These are phyloP conservation scores for Sterna hirundo DNA, from an alignment of 2,113 vertebrate genomes.

Conservation along the genomic window DNA sequence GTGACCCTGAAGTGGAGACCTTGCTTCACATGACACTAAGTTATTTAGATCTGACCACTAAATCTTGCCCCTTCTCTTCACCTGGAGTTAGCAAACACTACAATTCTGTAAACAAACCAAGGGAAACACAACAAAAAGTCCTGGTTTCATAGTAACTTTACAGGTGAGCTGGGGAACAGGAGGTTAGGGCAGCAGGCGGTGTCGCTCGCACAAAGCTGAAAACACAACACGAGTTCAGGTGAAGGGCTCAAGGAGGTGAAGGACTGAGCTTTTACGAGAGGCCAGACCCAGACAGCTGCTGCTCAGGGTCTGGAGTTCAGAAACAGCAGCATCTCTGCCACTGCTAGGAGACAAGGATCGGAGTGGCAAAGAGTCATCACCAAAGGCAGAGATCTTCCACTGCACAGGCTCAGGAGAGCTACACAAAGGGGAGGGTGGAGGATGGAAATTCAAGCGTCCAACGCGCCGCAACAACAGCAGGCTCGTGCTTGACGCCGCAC, in stretches of 20 bases:
- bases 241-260: background rate
- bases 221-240: background rate
- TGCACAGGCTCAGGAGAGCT: background rate
- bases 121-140: background rate
- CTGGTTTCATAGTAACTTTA: background rate
- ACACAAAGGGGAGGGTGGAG: background rate
- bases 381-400: background rate
- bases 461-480: background rate
- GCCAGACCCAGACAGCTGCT: background rate
- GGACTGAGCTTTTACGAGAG: background rate
- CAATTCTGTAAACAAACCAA: rapidly evolving
- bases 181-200: background rate
- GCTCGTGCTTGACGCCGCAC: background rate
- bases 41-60: background rate
- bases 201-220: background rate
- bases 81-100: background rate
- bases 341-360: background rate
- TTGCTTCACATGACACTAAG: rapidly evolving
- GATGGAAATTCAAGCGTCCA: background rate
- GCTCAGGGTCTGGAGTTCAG: background rate
- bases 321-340: background rate
- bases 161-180: background rate
- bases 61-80: background rate
- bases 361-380: background rate
- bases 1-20: background rate